Evolutionary conservation across 2,113 vertebrate genomes (phyloP).

Genomic region (Halcyon malimbica): DNA sequence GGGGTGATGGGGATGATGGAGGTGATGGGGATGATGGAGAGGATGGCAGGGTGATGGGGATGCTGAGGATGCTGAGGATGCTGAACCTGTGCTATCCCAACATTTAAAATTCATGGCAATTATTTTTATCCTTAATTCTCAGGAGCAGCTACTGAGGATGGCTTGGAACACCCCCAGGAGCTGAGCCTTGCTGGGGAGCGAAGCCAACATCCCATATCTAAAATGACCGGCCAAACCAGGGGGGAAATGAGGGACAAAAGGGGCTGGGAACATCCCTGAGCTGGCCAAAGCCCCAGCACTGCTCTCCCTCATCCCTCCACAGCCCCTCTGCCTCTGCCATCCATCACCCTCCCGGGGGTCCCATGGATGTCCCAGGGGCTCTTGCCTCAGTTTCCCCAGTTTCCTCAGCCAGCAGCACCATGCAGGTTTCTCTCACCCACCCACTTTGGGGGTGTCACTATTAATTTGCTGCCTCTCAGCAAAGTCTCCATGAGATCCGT

Average conservation of each 20-base stretch:
- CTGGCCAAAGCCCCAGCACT: fast-evolving
- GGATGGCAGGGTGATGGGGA: no score
- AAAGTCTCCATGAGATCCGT: fast-evolving
- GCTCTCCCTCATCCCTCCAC: fast-evolving
- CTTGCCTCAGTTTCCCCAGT: background rate
- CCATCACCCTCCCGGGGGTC: background rate
- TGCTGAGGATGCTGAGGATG: no score
- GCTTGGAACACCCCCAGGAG: background rate
- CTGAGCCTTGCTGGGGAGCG: background rate
- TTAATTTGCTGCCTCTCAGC: background rate
- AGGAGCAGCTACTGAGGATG: background rate
- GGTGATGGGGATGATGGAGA: background rate
- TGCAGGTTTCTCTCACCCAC: background rate
- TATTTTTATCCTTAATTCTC: background rate
- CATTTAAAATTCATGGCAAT: background rate
- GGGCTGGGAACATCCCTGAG: fast-evolving
- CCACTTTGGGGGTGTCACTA: background rate
- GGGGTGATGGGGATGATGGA: no score
- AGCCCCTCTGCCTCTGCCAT: background rate
- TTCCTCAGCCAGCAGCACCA: background rate
- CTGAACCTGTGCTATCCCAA: fast-evolving
- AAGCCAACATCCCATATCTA: background rate
- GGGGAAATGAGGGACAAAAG: fast-evolving
- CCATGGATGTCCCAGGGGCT: fast-evolving
- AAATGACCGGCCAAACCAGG: fast-evolving